These are phyloP conservation scores for Pomatorhinus ruficollis DNA, from an alignment of 2,113 vertebrate species.

Conservation along the genomic window DNA sequence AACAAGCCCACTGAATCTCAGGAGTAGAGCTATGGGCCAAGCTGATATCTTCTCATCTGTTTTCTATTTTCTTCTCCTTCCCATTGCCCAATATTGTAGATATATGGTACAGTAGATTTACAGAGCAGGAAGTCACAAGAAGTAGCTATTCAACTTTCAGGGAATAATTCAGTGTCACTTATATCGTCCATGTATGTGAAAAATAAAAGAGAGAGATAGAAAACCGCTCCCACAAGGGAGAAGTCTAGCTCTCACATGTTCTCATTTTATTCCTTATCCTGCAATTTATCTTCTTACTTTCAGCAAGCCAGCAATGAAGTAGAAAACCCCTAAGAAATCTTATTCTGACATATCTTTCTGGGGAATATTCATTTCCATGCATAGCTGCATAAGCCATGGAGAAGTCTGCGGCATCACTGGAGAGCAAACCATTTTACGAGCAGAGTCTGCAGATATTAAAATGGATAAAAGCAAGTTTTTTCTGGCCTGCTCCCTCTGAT, in stretches of 20 bases:
- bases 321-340: not conserved
- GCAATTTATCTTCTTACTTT: conserved; percentile 10
- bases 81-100: not conserved
- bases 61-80: conserved; percentile 7
- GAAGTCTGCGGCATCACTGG: conserved; percentile 33
- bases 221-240: not conserved
- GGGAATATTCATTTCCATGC: conserved; percentile 6
- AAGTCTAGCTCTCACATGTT: not conserved
- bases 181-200: not conserved
- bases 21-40: not conserved
- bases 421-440: not conserved
- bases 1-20: not conserved
- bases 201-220: not conserved
- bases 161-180: conserved; percentile 17
- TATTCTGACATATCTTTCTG: conserved; percentile 8
- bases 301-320: conserved; percentile 13
- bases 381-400: not conserved
- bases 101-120: not conserved
- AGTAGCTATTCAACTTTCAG: not conserved
- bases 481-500: conserved; percentile 39
- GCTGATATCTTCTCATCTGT: conserved; percentile 13
- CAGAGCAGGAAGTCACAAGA: conserved; percentile 3
- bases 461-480: conserved; percentile 40
- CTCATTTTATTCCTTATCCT: conserved; percentile 23
- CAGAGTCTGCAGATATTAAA: not conserved